phyloP scores from a whole-genome alignment of 2,797 vertebrate genomes.

The Centroberyx gerrardi region DNA sequence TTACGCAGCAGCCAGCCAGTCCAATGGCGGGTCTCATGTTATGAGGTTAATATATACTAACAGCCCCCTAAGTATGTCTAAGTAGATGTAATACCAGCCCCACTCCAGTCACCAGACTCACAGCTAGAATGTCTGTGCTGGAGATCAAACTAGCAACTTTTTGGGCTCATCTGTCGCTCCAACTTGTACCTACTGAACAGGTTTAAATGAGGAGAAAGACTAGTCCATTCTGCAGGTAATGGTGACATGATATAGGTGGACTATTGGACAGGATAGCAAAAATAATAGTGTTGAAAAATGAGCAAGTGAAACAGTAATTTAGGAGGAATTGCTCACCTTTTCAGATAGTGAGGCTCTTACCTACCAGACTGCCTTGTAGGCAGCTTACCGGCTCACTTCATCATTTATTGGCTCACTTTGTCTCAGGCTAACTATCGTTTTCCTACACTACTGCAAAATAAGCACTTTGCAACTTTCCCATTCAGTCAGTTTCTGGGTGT shows the following conservation, averaged over 20 bases:
- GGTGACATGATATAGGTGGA: no score
- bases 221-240: no score
- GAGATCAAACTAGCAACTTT: no score
- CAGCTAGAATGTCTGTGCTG: no score
- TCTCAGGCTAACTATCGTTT: neutral
- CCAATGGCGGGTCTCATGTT: constrained; percentile 39
- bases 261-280: neutral
- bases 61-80: no score
- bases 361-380: neutral
- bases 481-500: neutral
- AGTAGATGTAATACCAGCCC: no score
- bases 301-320: neutral
- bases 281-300: neutral
- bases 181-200: no score
- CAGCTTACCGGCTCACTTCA: neutral
- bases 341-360: neutral
- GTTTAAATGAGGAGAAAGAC: no score
- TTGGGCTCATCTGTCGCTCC: no score
- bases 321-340: neutral
- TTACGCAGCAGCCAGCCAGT: constrained; percentile 66
- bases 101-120: no score
- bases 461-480: neutral
- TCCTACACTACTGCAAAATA: neutral
- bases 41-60: constrained; percentile 13
- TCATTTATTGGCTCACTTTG: neutral